Conservation (phyloP, 1,140 invertebrate genomes). For the Drosophila grimshawi region DNA sequence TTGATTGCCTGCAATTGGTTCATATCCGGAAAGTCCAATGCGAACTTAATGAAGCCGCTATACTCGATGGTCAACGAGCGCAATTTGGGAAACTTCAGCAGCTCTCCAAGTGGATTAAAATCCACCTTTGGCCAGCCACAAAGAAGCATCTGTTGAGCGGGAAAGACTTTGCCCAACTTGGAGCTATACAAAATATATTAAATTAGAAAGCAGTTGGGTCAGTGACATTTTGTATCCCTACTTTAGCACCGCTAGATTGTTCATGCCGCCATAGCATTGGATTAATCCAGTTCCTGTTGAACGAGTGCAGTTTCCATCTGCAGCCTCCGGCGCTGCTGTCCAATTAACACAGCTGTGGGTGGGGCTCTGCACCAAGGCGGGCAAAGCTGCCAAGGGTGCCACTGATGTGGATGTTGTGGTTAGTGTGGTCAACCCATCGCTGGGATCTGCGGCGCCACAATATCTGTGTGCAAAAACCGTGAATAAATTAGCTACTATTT, state of each 20-base stretch:
- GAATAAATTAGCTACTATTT: constrained; percentile 12
- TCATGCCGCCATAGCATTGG: constrained; percentile 78
- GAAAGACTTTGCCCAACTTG: constrained; percentile 26
- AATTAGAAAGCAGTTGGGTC: neutral
- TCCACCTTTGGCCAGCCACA: constrained; percentile 76
- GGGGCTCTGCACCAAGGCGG: neutral
- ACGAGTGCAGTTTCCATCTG: constrained; percentile 68
- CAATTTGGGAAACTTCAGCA: constrained; percentile 75
- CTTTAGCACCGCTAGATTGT: constrained; percentile 61
- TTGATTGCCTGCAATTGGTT: constrained; percentile 83
- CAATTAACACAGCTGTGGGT: constrained; percentile 65
- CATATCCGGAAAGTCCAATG: constrained; percentile 80
- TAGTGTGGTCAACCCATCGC: constrained; percentile 1
- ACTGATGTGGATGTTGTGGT: neutral
- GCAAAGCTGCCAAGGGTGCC: neutral
- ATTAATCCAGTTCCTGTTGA: constrained; percentile 53
- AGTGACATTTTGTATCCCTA: constrained; percentile 14
- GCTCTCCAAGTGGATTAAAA: constrained; percentile 67
- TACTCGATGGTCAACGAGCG: constrained; percentile 80
- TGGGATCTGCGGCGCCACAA: neutral
- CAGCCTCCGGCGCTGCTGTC: constrained; percentile 63
- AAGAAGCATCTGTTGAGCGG: constrained; percentile 58
- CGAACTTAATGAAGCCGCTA: constrained; percentile 80
- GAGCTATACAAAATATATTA: constrained; percentile 4
- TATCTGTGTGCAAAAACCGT: constrained; percentile 5